Conservation (phyloP, 1,140 invertebrate genomes). For the Drosophila busckii region DNA sequence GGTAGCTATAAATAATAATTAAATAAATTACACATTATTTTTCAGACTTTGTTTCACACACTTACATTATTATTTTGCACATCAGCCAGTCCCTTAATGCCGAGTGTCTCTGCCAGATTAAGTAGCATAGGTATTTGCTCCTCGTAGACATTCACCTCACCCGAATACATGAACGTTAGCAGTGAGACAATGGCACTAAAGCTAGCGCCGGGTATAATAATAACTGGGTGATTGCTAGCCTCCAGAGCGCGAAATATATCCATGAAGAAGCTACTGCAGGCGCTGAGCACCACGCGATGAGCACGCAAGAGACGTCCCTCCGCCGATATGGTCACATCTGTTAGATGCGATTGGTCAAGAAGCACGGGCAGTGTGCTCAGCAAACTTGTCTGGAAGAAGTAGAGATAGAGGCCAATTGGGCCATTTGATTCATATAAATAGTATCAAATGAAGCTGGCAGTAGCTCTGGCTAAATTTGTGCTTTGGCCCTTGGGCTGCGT, state of each 20-base stretch:
- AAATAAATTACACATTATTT: no score
- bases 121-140: slow-evolving; percentile 89
- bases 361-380: slow-evolving; percentile 90
- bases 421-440: slow-evolving; percentile 40
- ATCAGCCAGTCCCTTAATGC: slow-evolving; percentile 92
- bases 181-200: slow-evolving; percentile 89
- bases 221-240: slow-evolving; percentile 87
- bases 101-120: slow-evolving; percentile 89
- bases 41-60: no score
- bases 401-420: slow-evolving; percentile 30
- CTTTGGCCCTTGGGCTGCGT: slow-evolving; percentile 13
- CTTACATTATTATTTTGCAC: slow-evolving; percentile 84
- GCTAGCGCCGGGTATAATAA: slow-evolving; percentile 89
- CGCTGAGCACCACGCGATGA: slow-evolving; percentile 92
- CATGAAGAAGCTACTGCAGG: slow-evolving; percentile 95
- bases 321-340: slow-evolving; percentile 93
- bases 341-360: slow-evolving; percentile 89
- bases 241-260: slow-evolving; percentile 89
- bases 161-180: slow-evolving; percentile 94
- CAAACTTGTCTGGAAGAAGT: slow-evolving; percentile 85
- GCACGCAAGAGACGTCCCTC: slow-evolving; percentile 89
- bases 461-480: slow-evolving; percentile 32
- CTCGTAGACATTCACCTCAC: slow-evolving; percentile 92
- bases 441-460: slow-evolving; percentile 25
- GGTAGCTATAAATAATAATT: slow-evolving; percentile 29